Base-by-base conservation (phyloP, 2,888 invertebrate species). In the Pegoplata infirma region DNA sequence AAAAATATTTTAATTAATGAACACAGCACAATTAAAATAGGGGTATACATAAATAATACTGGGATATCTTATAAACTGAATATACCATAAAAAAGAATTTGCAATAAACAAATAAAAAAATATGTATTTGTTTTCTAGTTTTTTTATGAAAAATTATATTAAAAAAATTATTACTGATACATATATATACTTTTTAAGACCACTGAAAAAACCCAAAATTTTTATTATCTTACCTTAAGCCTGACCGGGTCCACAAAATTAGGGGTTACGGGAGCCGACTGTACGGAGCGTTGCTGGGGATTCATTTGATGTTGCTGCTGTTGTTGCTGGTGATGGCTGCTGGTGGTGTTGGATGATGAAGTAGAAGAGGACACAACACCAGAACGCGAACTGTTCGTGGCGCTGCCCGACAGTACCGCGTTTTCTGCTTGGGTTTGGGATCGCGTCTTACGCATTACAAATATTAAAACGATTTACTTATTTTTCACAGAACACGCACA, bases 391-490 rank as follows among this genome's bases (percentile, higher is more conserved):
- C 63, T 78, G 32, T 61, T 79, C 55, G 49, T 76, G 73, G 56
- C 56, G 32, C 71, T 68, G 74, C 58, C 71, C 55, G 49, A 81
- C 77, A 81, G 82, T 58, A 83, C 69, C 72, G 86, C 88, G 84
- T 87, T 88, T 84, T 88, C 89, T 81, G 89, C 88, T 81, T 88
- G 88, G 67, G 89, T 89, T 83, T 89, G 89, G 58, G 89, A 89
- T 73, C 89, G 87, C 81, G 89, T 89, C 82, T 88, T 89, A 84
- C 89, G 87, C 89, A 89, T 89, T 77, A 84, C 86, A 85, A 74
- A 44, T 17, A 19, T 36, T 71, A 32, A 32, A 14, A 28, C 8
- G 53, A 64, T 32, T 16, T 17, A 69, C 4, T 14, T 47, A 19
- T 2, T 53, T 51, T 28, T 53, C 44, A 51, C 25, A 55, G 61